Percentiles rank a stretch among this genome's conserved stretches.
Evolutionary conservation across 2,888 invertebrate genomes (phyloP).

Genomic region (Digitonthophagus gazella): DNA sequence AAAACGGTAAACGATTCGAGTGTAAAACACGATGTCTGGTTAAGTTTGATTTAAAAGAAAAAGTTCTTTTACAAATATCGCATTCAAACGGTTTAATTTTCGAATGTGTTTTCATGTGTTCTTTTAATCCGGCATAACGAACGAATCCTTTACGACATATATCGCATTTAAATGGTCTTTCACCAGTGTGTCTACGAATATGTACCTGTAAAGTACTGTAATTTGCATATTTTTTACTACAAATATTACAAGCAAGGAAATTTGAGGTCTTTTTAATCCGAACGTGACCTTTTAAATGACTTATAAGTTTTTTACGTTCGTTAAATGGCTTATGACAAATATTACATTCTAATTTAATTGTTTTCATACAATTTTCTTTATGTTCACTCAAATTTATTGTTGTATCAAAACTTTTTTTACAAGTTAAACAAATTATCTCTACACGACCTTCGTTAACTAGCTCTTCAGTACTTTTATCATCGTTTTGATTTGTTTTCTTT

Average conservation of each 20-base stretch:
- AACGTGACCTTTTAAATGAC: conserved; percentile 48
- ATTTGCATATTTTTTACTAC: conserved; percentile 49
- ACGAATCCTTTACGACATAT: conserved; percentile 47
- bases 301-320: conserved; percentile 44
- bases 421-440: background rate
- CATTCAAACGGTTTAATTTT: conserved; percentile 44
- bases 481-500: conserved; percentile 38
- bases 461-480: conserved; percentile 15
- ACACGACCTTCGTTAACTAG: background rate
- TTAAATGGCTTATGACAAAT: conserved; percentile 46
- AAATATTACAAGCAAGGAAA: conserved; percentile 44
- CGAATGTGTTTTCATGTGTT: conserved; percentile 47
- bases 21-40: conserved; percentile 47
- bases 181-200: conserved; percentile 60
- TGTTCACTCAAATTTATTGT: conserved; percentile 41
- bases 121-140: conserved; percentile 47
- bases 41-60: conserved; percentile 47
- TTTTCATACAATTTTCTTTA: conserved; percentile 39
- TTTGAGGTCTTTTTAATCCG: conserved; percentile 43
- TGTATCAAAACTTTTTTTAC: conserved; percentile 38
- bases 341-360: conserved; percentile 41
- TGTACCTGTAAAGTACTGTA: conserved; percentile 54
- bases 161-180: conserved; percentile 47
- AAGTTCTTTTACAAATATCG: conserved; percentile 45
- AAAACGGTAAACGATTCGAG: conserved; percentile 42